phyloP scores from a whole-genome alignment of 2,797 vertebrate species.

The Lithobates pipiens region DNA sequence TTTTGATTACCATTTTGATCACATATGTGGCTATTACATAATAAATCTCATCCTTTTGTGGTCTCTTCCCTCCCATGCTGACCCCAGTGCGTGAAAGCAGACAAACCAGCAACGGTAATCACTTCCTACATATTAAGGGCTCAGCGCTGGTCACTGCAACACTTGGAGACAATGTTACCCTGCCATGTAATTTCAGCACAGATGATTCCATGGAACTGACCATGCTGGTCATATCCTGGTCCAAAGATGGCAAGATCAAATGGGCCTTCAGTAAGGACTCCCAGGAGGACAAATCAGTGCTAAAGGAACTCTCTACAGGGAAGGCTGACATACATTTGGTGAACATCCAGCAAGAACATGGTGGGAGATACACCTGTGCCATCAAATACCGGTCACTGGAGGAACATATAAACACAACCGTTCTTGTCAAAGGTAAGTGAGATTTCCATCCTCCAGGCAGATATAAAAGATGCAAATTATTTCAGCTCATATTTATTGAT shows the following conservation, averaged over 20 bases:
- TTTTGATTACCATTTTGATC: too few species aligned
- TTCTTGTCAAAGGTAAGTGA: neutral
- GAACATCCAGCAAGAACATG: neutral
- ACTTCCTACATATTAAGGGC: too few species aligned
- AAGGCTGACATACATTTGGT: neutral
- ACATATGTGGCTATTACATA: too few species aligned
- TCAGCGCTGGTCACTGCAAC: too few species aligned
- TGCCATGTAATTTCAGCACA: neutral
- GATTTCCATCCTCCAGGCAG: too few species aligned
- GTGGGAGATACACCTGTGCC: neutral
- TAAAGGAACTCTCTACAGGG: neutral
- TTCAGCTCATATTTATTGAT: too few species aligned
- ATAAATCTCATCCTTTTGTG: too few species aligned
- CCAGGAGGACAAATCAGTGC: fast-evolving
- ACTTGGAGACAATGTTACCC: too few species aligned
- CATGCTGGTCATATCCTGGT: neutral
- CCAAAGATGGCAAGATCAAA: neutral
- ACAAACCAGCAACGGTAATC: too few species aligned
- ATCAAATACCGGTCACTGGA: neutral
- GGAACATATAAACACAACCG: neutral
- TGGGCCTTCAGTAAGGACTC: neutral
- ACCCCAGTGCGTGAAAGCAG: too few species aligned
- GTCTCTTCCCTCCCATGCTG: too few species aligned
- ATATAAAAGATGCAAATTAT: too few species aligned
- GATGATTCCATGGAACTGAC: neutral